Conservation (phyloP, 2,797 vertebrate genomes). For the Rhabdophis nuchalis region DNA sequence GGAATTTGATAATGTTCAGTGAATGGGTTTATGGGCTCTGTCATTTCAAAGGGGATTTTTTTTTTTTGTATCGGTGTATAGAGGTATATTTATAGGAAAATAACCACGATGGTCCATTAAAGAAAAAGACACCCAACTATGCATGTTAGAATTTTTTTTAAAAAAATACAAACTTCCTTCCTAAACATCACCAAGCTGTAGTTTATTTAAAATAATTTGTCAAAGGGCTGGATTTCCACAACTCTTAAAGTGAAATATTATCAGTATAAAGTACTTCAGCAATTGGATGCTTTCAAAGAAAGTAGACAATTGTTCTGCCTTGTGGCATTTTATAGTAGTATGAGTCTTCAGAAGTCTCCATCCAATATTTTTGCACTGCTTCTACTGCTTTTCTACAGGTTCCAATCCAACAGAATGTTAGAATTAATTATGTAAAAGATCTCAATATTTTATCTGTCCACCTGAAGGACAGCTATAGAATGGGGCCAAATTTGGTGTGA, state of each 20-base stretch:
- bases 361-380: background rate
- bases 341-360: background rate
- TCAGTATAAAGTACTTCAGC: background rate
- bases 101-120: background rate
- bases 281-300: background rate
- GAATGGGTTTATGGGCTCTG: slow-evolving; percentile 85
- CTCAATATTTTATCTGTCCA: background rate
- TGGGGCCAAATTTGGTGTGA: background rate
- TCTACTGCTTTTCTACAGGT: background rate
- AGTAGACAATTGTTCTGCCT: background rate
- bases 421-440: background rate
- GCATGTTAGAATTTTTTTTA: background rate
- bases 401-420: background rate
- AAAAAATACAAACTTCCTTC: background rate
- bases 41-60: slow-evolving; percentile 77
- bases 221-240: background rate
- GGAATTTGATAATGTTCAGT: slow-evolving; percentile 85
- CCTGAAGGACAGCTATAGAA: background rate
- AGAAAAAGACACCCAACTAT: background rate
- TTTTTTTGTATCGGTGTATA: slow-evolving; percentile 6
- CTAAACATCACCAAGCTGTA: background rate
- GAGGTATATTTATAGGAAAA: background rate
- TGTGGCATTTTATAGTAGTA: background rate
- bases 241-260: background rate
- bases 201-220: background rate